Percentiles rank a stretch among this genome's conserved stretches.
Evolutionary conservation across 2,113 vertebrate species (phyloP).

Genomic region (Loxodonta africana): DNA sequence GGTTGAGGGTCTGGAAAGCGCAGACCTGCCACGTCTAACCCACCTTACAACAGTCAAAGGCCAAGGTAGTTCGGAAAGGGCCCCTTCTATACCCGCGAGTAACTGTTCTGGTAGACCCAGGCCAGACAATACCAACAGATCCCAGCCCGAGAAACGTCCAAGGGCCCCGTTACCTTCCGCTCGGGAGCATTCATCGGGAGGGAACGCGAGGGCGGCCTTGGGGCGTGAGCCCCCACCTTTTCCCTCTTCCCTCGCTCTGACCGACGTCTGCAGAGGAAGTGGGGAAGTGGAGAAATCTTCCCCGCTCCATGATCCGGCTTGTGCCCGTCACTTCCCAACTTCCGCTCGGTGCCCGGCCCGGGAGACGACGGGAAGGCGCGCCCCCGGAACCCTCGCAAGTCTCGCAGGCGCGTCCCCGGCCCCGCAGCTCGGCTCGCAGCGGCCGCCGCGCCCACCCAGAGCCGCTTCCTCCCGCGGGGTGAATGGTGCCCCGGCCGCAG

Average conservation of each 20-base stretch:
- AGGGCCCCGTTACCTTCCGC: slow-evolving; percentile 84
- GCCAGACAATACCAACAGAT: slow-evolving; percentile 35
- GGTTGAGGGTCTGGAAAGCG: slow-evolving; percentile 11
- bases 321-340: slow-evolving; percentile 79
- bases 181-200: slow-evolving; percentile 74
- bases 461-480: slow-evolving; percentile 71
- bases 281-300: slow-evolving; percentile 76
- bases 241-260: slow-evolving; percentile 79
- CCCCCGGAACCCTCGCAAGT: slow-evolving; percentile 69
- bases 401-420: slow-evolving; percentile 74
- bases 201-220: slow-evolving; percentile 73
- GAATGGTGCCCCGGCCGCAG: slow-evolving; percentile 48
- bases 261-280: slow-evolving; percentile 76
- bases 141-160: slow-evolving; percentile 72
- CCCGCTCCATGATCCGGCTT: slow-evolving; percentile 75
- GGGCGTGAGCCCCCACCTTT: slow-evolving; percentile 76
- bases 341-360: slow-evolving; percentile 78
- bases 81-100: slow-evolving; percentile 38
- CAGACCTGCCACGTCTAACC: slow-evolving; percentile 57
- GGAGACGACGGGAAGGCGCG: slow-evolving; percentile 74
- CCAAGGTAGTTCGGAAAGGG: slow-evolving; percentile 46
- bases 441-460: slow-evolving; percentile 72
- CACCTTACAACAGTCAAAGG: slow-evolving; percentile 16
- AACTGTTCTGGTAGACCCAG: slow-evolving; percentile 5
- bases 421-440: slow-evolving; percentile 45